phyloP scores from a whole-genome alignment of 2,888 invertebrate genomes.

The Chymomyza fuscimana region DNA sequence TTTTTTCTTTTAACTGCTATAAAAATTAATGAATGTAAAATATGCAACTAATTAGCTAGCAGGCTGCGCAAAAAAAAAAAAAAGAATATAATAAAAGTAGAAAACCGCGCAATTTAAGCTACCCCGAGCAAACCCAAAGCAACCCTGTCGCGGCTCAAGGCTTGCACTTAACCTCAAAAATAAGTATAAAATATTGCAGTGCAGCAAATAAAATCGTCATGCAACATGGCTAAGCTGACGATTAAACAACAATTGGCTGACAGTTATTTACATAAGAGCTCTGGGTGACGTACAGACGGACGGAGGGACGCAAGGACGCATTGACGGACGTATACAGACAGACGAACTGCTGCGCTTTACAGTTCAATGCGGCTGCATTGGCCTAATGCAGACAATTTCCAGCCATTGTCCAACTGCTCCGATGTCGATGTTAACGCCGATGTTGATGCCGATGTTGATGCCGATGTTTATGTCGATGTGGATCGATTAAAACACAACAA shows the following conservation, averaged over 20 bases:
- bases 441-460: background rate
- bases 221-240: constrained; percentile 64
- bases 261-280: constrained; percentile 73
- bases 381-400: constrained; percentile 55
- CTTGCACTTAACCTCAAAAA: constrained; percentile 65
- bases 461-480: background rate
- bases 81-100: background rate
- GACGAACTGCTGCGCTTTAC: constrained; percentile 3
- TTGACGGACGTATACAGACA: background rate
- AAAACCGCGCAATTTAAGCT: background rate
- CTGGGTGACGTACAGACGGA: background rate
- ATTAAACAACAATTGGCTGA: constrained; percentile 75
- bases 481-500: constrained; percentile 72
- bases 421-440: too few species aligned
- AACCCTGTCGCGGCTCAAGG: background rate
- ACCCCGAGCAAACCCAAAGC: background rate
- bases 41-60: constrained; percentile 70
- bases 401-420: background rate
- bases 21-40: constrained; percentile 74
- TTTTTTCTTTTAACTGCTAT: constrained; percentile 32
- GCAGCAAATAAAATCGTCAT: constrained; percentile 18
- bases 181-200: constrained; percentile 22
- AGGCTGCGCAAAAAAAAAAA: constrained; percentile 10
- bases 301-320: background rate
- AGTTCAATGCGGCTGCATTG: constrained; percentile 20